Conservation (phyloP, 2,888 invertebrate genomes). For the Meiosimyza platycephala region DNA sequence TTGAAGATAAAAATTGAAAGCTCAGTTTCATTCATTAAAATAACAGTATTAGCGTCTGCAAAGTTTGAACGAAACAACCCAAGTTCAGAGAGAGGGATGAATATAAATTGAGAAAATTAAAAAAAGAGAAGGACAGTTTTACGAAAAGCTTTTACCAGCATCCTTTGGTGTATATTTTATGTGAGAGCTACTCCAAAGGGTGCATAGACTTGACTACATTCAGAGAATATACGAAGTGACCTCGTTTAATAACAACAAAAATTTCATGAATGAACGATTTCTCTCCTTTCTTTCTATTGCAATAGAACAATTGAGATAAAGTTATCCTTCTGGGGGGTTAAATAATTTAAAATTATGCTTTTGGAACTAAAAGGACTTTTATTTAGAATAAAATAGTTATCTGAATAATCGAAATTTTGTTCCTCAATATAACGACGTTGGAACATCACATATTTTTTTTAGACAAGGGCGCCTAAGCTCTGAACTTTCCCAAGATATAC, state of each 20-base stretch:
- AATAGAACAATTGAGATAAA: neutral
- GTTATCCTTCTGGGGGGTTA: no score
- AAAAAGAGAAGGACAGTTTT: neutral
- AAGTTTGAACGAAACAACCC: neutral
- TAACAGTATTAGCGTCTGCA: neutral
- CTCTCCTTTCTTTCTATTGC: neutral
- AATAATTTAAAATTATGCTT: no score
- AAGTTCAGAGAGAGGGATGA: neutral
- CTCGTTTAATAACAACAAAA: neutral
- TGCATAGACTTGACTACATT: neutral
- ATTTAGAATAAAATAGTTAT: no score
- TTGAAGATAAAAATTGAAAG: conserved; percentile 40
- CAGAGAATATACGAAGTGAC: neutral
- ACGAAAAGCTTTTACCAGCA: no score
- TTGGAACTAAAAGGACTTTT: no score
- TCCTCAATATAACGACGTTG: no score
- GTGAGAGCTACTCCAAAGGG: no score
- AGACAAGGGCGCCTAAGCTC: no score
- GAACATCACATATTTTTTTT: no score
- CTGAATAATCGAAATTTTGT: no score
- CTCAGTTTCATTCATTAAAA: conserved; percentile 54
- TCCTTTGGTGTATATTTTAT: no score
- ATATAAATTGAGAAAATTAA: neutral
- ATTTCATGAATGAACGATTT: conserved; percentile 30
- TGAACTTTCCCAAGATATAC: no score